These are phyloP conservation scores for Sorex fumeus DNA, from an alignment of 2,113 vertebrate genomes.

Conservation along the genomic window DNA sequence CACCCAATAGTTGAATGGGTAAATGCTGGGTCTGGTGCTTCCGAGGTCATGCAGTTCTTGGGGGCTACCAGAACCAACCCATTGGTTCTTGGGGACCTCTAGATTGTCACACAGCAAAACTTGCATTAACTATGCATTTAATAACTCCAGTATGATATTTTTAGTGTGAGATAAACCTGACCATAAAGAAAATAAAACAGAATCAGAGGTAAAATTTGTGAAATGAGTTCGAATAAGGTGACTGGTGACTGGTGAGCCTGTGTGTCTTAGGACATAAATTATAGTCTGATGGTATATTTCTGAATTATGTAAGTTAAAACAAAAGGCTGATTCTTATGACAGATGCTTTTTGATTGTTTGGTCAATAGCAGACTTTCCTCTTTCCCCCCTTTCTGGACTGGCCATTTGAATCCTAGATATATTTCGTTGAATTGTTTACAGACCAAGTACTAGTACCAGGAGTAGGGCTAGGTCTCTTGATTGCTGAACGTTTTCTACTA, in stretches of 20 bases:
- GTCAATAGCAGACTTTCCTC: neutral
- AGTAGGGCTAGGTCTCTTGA: neutral
- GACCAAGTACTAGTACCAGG: neutral
- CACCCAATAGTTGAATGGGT: no score
- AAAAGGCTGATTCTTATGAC: neutral
- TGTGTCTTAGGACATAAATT: neutral
- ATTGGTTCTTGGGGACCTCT: no score
- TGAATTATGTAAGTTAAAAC: neutral
- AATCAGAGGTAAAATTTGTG: slow-evolving; percentile 14
- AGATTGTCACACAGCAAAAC: no score
- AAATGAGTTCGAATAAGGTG: slow-evolving; percentile 5
- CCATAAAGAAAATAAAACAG: neutral
- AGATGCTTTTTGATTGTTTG: slow-evolving; percentile 23
- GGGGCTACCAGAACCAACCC: no score
- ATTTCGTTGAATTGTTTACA: neutral
- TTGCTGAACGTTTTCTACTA: neutral
- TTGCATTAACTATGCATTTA: slow-evolving; percentile 2
- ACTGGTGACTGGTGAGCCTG: neutral
- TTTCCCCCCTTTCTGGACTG: neutral
- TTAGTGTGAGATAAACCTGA: neutral
- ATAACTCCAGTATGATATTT: neutral
- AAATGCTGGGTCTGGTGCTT: no score
- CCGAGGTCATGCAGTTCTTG: no score
- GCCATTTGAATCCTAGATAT: neutral
- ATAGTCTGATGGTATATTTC: neutral